These are phyloP conservation scores for Saguinus imperator DNA, from an alignment of 2,113 vertebrate species.

Conservation along the genomic window DNA sequence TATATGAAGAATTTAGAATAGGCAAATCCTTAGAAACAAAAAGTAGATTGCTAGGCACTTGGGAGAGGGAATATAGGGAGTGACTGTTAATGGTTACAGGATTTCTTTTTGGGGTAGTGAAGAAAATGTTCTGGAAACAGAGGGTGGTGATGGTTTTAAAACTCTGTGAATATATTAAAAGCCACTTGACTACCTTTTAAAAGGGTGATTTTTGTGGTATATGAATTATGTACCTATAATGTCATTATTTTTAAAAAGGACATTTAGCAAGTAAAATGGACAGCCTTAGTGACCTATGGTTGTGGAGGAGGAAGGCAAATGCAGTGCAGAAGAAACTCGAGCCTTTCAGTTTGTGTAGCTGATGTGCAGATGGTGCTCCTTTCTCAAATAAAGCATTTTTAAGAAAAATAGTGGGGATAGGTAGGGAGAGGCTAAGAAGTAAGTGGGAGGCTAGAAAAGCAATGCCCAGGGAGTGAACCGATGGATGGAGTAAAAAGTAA, in stretches of 20 bases:
- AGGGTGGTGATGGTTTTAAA: not conserved
- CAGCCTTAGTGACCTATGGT: not conserved
- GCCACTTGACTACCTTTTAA: not conserved
- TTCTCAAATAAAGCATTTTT: not conserved
- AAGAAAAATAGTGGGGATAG: not conserved
- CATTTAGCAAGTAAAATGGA: not conserved
- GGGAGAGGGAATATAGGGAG: not conserved
- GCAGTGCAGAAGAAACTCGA: not conserved
- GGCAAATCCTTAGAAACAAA: not conserved
- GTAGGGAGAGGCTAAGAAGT: not conserved
- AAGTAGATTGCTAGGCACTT: not conserved
- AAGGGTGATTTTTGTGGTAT: not conserved
- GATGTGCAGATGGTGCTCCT: not conserved
- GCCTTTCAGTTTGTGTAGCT: not conserved
- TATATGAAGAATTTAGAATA: not conserved
- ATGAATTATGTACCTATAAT: not conserved
- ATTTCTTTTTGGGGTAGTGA: not conserved
- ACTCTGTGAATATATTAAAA: not conserved
- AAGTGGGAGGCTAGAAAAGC: rapidly evolving
- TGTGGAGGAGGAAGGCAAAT: not conserved
- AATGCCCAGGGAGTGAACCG: not conserved
- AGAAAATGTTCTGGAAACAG: not conserved
- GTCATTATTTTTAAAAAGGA: not conserved
- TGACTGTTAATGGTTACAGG: not conserved
- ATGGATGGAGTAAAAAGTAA: not conserved